Conservation (phyloP, 2,797 vertebrate species). For the Odontamblyopus lacepedii region DNA sequence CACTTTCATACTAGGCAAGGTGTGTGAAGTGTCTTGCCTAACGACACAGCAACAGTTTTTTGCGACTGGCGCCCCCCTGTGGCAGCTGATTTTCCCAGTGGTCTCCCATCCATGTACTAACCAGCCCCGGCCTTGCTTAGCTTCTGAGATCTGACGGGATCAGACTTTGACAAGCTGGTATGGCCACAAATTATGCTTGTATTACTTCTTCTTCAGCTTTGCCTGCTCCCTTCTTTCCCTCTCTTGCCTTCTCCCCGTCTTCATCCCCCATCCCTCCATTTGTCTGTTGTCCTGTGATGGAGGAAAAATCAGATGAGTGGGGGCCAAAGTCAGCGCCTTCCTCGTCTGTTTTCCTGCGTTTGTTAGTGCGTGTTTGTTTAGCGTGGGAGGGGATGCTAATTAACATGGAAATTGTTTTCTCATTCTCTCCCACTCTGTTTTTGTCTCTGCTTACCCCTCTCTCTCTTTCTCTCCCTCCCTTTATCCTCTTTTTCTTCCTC, state of each 20-base stretch:
- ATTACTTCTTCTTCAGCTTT: neutral
- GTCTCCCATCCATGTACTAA: too few species aligned
- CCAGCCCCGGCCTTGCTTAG: too few species aligned
- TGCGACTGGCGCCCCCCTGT: too few species aligned
- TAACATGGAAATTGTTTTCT: constrained; percentile 60
- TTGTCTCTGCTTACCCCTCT: constrained; percentile 5
- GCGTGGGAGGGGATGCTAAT: constrained; percentile 62
- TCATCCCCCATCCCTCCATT: constrained; percentile 49
- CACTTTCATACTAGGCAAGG: too few species aligned
- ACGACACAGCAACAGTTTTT: too few species aligned
- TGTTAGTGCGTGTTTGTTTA: constrained; percentile 52
- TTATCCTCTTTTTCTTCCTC: constrained; percentile 15
- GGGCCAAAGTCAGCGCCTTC: constrained; percentile 44
- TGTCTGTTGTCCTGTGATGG: constrained; percentile 46
- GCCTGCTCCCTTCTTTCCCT: neutral
- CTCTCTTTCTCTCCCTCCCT: neutral
- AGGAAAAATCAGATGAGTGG: constrained; percentile 41
- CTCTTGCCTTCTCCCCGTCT: constrained; percentile 22
- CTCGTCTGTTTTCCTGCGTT: constrained; percentile 46
- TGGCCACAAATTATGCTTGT: too few species aligned
- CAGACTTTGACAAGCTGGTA: too few species aligned
- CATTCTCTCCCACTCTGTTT: constrained; percentile 19
- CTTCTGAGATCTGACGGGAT: too few species aligned
- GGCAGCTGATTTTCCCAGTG: too few species aligned
- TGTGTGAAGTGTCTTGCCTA: too few species aligned